Percentiles rank a stretch among this genome's conserved stretches.
Evolutionary conservation across 2,888 invertebrate genomes (phyloP).

Genomic region (Gari tellinella): DNA sequence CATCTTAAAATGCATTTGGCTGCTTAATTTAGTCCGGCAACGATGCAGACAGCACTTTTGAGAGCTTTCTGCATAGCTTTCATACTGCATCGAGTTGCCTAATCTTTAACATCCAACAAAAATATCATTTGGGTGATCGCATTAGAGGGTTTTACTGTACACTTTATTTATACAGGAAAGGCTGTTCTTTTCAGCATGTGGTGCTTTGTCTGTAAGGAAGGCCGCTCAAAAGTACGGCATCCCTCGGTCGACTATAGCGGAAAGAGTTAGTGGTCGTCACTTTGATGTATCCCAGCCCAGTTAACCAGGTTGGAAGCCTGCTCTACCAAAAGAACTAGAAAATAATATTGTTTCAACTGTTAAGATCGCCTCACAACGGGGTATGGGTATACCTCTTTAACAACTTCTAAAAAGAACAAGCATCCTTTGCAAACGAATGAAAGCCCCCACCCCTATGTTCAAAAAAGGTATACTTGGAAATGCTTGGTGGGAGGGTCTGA

Average conservation of each 20-base stretch:
- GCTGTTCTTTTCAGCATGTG: no score
- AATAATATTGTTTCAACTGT: slow-evolving; percentile 22
- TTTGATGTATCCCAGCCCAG: slow-evolving; percentile 12
- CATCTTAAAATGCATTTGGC: no score
- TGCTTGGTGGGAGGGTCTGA: slow-evolving; percentile 23
- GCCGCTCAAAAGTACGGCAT: slow-evolving; percentile 15
- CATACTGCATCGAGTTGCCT: no score
- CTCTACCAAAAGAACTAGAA: slow-evolving; percentile 16
- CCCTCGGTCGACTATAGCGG: slow-evolving; percentile 23
- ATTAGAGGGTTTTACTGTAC: no score
- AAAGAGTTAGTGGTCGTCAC: slow-evolving; percentile 23
- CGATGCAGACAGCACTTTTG: no score
- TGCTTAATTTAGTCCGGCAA: no score
- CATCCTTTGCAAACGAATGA: not conserved
- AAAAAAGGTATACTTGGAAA: not conserved
- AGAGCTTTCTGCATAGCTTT: no score
- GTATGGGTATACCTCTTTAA: slow-evolving; percentile 20
- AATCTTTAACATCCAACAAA: no score
- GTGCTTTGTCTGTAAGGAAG: slow-evolving; percentile 9
- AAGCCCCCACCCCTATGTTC: not conserved
- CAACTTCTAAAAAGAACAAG: slow-evolving; percentile 12
- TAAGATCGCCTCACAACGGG: slow-evolving; percentile 21
- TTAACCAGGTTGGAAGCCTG: slow-evolving; percentile 2
- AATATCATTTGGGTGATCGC: no score
- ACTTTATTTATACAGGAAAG: no score